These are phyloP conservation scores for Myanophis thanlyinensis DNA, from an alignment of 2,113 vertebrate genomes.

Conservation along the genomic window DNA sequence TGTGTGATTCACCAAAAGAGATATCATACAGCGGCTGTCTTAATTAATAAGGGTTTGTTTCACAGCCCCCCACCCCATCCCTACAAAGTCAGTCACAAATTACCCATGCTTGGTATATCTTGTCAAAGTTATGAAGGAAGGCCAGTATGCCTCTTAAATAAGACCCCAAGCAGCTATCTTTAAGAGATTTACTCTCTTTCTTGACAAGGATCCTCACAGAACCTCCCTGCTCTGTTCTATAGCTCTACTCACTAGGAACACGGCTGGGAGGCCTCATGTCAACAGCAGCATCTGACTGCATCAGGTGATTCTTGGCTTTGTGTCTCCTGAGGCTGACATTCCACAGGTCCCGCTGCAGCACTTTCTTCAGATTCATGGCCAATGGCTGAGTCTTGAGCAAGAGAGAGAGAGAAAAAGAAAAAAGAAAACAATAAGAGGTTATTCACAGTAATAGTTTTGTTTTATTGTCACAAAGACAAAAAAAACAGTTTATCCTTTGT, in stretches of 20 bases:
- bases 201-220: background rate
- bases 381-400: background rate
- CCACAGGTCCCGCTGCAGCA: background rate
- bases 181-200: background rate
- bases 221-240: background rate
- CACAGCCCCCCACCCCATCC: background rate
- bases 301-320: background rate
- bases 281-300: background rate
- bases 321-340: background rate
- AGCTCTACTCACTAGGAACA: background rate
- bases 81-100: background rate
- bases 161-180: background rate
- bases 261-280: background rate
- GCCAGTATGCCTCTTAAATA: background rate
- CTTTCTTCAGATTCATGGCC: background rate
- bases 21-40: background rate
- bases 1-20: background rate
- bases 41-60: background rate
- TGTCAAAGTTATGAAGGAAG: background rate
- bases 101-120: background rate
- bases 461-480: background rate
- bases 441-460: background rate
- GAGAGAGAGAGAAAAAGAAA: too few species aligned
- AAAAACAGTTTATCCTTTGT: background rate
- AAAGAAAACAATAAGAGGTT: accelerated